Percentiles rank a stretch among this genome's conserved stretches.
These are phyloP conservation scores for Drosophila atripex DNA, from an alignment of 2,888 invertebrate species.

Conservation along the genomic window DNA sequence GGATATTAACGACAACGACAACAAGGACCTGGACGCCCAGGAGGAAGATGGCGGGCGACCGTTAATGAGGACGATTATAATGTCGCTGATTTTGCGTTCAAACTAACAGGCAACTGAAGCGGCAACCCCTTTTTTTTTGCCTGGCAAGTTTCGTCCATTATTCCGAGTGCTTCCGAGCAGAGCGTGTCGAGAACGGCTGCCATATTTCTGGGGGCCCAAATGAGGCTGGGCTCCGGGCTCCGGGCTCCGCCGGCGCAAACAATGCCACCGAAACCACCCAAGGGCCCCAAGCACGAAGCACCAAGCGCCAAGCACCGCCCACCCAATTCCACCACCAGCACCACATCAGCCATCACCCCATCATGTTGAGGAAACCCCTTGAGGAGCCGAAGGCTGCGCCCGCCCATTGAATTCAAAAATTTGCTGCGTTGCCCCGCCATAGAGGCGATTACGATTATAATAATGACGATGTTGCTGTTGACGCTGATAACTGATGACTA, in stretches of 20 bases:
- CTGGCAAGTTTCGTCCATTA: slow-evolving; percentile 59
- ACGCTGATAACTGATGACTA: slow-evolving; percentile 77
- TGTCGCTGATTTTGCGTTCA: slow-evolving; percentile 80
- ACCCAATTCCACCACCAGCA: slow-evolving; percentile 1
- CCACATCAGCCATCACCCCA: neutral
- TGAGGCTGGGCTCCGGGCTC: slow-evolving; percentile 76
- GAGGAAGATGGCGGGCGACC: slow-evolving; percentile 28
- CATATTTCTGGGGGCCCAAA: slow-evolving; percentile 74
- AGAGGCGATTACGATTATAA: slow-evolving; percentile 20
- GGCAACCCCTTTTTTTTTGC: slow-evolving; percentile 19
- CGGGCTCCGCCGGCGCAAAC: slow-evolving; percentile 72
- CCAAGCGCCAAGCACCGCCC: slow-evolving; percentile 2
- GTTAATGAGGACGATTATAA: slow-evolving; percentile 79
- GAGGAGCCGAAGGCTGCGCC: slow-evolving; percentile 33
- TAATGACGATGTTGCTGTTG: slow-evolving; percentile 48
- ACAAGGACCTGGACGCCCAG: slow-evolving; percentile 16
- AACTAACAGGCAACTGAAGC: slow-evolving; percentile 74
- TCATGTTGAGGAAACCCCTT: slow-evolving; percentile 20
- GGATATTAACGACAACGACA: slow-evolving; percentile 72
- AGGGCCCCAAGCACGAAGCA: slow-evolving; percentile 4
- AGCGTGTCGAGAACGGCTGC: slow-evolving; percentile 57
- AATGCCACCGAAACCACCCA: slow-evolving; percentile 56
- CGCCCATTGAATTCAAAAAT: slow-evolving; percentile 72
- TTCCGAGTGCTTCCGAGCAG: slow-evolving; percentile 61
- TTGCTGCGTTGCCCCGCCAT: slow-evolving; percentile 72